phyloP scores from a whole-genome alignment of 2,888 invertebrate species.

The Dioctria linearis region DNA sequence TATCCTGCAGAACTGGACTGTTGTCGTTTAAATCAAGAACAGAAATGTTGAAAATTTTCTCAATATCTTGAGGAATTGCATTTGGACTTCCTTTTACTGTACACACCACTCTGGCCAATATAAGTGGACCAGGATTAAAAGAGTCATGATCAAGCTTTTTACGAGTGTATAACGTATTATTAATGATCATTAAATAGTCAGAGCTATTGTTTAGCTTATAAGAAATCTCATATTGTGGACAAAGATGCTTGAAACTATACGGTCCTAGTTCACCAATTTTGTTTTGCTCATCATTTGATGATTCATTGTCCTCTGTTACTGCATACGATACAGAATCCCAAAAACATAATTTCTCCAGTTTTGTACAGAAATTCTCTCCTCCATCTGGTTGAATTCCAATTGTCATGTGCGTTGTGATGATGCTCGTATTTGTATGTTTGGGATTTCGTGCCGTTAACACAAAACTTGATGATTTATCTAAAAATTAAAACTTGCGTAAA shows the following conservation, averaged over 20 bases:
- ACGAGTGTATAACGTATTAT: conserved; percentile 69
- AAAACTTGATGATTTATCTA: conserved; percentile 62
- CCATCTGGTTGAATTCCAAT: conserved; percentile 65
- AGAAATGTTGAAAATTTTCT: conserved; percentile 69
- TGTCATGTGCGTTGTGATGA: conserved; percentile 65
- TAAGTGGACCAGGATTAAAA: conserved; percentile 67
- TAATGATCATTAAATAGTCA: conserved; percentile 68
- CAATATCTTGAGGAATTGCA: conserved; percentile 58
- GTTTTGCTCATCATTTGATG: conserved; percentile 61
- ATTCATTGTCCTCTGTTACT: conserved; percentile 64
- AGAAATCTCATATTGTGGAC: conserved; percentile 71
- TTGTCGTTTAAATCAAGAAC: conserved; percentile 94
- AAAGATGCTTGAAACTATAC: conserved; percentile 70
- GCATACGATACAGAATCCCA: conserved; percentile 67
- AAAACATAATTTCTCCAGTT: conserved; percentile 68
- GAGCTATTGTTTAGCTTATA: conserved; percentile 71
- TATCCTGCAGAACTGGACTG: conserved; percentile 80
- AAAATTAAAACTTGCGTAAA: neutral
- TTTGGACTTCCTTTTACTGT: conserved; percentile 65
- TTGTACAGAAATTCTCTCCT: conserved; percentile 63
- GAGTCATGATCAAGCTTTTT: conserved; percentile 71
- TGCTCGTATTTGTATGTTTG: conserved; percentile 55
- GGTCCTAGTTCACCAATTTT: conserved; percentile 71
- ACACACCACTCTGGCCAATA: conserved; percentile 68
- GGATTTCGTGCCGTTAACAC: conserved; percentile 64